Base-by-base conservation (phyloP, 2,888 invertebrate species). In the Ormia ochracea region DNA sequence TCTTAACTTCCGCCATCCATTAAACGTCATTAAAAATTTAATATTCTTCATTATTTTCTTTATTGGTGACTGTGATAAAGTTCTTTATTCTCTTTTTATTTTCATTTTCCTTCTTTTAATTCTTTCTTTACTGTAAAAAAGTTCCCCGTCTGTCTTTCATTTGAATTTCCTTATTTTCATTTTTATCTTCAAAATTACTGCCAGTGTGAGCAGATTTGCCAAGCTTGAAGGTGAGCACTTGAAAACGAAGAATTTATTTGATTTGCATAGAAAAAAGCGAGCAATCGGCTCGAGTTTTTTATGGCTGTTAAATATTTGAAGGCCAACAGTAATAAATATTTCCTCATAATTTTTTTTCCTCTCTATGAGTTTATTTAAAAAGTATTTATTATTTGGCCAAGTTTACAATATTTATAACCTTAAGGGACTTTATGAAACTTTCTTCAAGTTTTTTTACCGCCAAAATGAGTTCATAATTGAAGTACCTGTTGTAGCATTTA, bases 11-110 rank as follows among this genome's bases (percentile, higher is more conserved):
- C 88, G 87, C 85, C 85, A 83, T 88, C 86, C 87, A 88, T 87
- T 87, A 87, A 87, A 88, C 84, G 86, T 87, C 87, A 88, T 87
- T 87, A 87, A 87, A 87, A 87, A 87, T 88, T 87, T 86, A 88
- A 86, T 87, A 86, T 86, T 86, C 84, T 83, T 80, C 81, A 82
- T 82, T 84, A 82, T 84, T 82, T 82, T 78, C 78, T 82, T 81
- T 77, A 69, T 79, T 68, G 59, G 58, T 75, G 74, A 61, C 72
- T 72, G 72, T 66, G 68, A 75, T 76, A 73, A 63, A 10, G 54
- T 79, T 56, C 38, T 72, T 66, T 31, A 36, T 70, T 43, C 21
- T 43, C 9, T 17, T 7, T 43, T 3, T 14, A 1, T 63, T 41
- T 56, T 28, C 2, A 50, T 73, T 21, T 12, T 41, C 19, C 2